Evolutionary conservation across 2,888 invertebrate species (phyloP), one percentile per base, ranked within the genome.

Genomic region (Rhagium mordax): DNA sequence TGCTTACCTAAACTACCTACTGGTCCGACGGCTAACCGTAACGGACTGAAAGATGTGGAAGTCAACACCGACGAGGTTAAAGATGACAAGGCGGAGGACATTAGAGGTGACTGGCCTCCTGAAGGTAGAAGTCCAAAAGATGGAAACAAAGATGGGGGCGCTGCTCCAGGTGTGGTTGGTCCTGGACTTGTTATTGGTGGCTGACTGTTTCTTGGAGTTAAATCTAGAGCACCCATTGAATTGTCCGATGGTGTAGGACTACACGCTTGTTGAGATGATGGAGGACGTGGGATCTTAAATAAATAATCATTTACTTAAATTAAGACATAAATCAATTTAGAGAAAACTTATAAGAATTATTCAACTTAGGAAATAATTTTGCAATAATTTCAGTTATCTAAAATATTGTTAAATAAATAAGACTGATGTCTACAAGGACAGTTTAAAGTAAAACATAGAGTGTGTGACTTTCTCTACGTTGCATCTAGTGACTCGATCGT

Each of bases 21-120:
- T 33, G 94, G 93, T 88, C 94, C 94, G 83, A 94, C 93, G 86
- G 95, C 95, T 85, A 96, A 92, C 88, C 95, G 94, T 87, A 96
- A 92, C 83, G 96, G 95, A 91, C 95, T 95, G 91, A 95, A 96
- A 79, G 95, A 94, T 74, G 95, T 94, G 83, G 95, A 94, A 80
- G 94, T 94, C 86, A 95, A 92, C 81, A 93, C 93, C 49, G 93
- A 93, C 47, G 95, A 94, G 70, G 95, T 95, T 82, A 96, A 91
- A 77, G 95, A 94, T 74, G 94, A 95, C 84, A 95, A 90, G 78
- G 95, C 95, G 75, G 93, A 91, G 83, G 94, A 92, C 90, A 94
- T 94, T 85, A 94, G 91, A 79, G 92, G 93, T 85, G 93, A 91
- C 86, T 91, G 91, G 78, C 90, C 89, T 15, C 81, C 81, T 89